phyloP scores from a whole-genome alignment of 2,113 vertebrate species.

The Pedionomus torquatus region DNA sequence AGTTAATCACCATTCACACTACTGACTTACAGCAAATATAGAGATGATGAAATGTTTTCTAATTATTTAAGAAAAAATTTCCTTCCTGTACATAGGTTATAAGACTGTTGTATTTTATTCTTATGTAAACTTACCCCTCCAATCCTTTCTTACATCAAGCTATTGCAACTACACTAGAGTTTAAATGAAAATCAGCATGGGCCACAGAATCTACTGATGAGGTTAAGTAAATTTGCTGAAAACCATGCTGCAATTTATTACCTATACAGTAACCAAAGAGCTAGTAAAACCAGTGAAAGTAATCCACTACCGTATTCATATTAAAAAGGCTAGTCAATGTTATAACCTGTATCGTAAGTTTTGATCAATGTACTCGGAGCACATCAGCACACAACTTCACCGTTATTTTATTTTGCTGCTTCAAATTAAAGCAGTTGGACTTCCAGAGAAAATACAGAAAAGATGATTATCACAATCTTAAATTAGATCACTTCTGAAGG shows the following conservation, averaged over 20 bases:
- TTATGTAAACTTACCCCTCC: neutral
- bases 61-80: neutral
- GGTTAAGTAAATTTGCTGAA: neutral
- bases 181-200: neutral
- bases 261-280: neutral
- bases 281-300: neutral
- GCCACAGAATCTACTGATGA: neutral
- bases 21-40: neutral
- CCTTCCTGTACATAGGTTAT: neutral
- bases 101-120: neutral
- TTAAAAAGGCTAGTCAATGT: neutral
- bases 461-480: neutral
- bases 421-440: neutral
- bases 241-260: neutral
- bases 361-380: neutral
- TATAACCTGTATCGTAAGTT: neutral
- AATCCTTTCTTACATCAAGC: neutral
- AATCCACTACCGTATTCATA: neutral
- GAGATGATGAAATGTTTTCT: neutral
- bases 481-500: neutral
- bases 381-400: neutral
- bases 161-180: neutral
- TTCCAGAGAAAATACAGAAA: neutral
- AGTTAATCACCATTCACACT: neutral
- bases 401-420: neutral